phyloP scores from a whole-genome alignment of 2,797 vertebrate genomes.

The Coregonus ussuriensis region DNA sequence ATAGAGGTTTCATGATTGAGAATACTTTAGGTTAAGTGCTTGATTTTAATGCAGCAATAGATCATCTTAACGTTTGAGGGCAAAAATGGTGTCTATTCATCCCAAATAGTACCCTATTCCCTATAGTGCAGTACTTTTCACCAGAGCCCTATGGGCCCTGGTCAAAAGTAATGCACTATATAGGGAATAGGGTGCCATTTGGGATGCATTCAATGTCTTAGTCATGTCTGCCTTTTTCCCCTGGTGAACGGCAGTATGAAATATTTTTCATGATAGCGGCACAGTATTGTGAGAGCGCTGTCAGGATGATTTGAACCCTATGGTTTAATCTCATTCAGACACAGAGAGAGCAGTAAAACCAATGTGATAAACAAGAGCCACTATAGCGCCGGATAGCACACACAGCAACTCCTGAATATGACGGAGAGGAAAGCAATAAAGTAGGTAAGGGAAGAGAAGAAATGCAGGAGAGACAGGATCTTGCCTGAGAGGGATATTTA shows the following conservation, averaged over 20 bases:
- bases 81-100: neutral
- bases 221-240: slow-evolving; percentile 2
- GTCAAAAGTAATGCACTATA: no score
- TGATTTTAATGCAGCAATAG: slow-evolving; percentile 24
- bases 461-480: slow-evolving; percentile 26
- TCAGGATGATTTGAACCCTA: slow-evolving; percentile 50
- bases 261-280: slow-evolving; percentile 31
- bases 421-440: slow-evolving; percentile 37
- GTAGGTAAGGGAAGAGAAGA: slow-evolving; percentile 9
- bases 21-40: slow-evolving; percentile 23
- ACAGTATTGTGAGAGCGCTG: slow-evolving; percentile 36
- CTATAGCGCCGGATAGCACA: slow-evolving; percentile 25
- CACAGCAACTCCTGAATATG: slow-evolving; percentile 25
- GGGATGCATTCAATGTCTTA: neutral
- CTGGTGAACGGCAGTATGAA: slow-evolving; percentile 4
- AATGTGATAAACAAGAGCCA: slow-evolving; percentile 33
- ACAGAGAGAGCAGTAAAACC: slow-evolving; percentile 33
- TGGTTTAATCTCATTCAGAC: slow-evolving; percentile 47
- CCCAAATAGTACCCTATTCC: no score
- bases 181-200: no score
- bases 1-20: neutral
- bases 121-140: no score
- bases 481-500: slow-evolving; percentile 59
- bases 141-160: no score
- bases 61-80: slow-evolving; percentile 18